A percentile compares a stretch with the other conserved stretches of the same genome.
Conservation (phyloP, 2,888 invertebrate species). For the Acanthococcus lagerstroemiae region DNA sequence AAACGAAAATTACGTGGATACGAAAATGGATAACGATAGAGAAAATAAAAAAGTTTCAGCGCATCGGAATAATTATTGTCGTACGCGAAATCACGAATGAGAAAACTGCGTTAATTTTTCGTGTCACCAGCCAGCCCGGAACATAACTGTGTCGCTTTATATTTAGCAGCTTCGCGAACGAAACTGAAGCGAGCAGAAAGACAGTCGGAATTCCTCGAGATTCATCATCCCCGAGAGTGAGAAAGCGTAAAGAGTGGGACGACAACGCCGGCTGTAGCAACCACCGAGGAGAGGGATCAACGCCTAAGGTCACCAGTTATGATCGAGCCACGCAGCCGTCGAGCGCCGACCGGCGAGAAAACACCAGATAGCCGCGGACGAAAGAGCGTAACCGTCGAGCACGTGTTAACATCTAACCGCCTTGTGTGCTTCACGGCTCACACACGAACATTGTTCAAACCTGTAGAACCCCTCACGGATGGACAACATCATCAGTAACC, state of each 20-base stretch:
- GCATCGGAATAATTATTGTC: not conserved
- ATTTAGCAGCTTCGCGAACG: too few relatives aligned
- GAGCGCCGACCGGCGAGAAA: too few relatives aligned
- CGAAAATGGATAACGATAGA: not conserved
- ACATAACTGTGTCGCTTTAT: too few relatives aligned
- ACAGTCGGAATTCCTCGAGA: not conserved
- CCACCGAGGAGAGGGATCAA: not conserved
- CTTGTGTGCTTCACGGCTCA: too few relatives aligned
- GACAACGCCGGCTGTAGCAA: not conserved
- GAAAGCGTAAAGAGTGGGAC: constrained; percentile 16
- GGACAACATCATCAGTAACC: too few relatives aligned
- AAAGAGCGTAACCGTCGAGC: constrained; percentile 1
- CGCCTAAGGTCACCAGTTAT: constrained; percentile 17
- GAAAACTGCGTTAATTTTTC: constrained; percentile 6
- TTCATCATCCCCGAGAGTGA: constrained; percentile 4
- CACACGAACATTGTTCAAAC: too few relatives aligned
- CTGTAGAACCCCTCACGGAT: too few relatives aligned
- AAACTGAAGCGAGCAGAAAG: constrained; percentile 9
- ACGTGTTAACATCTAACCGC: not conserved
- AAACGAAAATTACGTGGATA: not conserved
- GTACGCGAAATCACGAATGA: not conserved
- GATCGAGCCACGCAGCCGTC: too few relatives aligned
- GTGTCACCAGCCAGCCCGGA: constrained; percentile 8
- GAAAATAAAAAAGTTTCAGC: too few relatives aligned
- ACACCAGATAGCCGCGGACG: constrained; percentile 5